A percentile compares a stretch with the other conserved stretches of the same genome.
Evolutionary conservation across 1,140 invertebrate species (phyloP).

Genomic region (Ips nitidus): DNA sequence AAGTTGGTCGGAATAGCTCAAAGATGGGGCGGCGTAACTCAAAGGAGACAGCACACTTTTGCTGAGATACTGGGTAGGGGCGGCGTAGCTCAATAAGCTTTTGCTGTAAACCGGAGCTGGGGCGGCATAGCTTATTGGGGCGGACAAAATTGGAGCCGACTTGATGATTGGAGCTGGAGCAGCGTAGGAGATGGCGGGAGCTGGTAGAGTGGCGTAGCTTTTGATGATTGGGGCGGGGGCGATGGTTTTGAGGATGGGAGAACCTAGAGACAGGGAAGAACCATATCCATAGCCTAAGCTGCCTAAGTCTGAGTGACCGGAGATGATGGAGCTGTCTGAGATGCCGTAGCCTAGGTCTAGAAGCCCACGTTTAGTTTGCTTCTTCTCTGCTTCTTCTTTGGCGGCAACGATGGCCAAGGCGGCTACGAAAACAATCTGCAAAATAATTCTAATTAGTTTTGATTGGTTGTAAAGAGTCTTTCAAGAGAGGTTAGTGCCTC

Average conservation of each 20-base stretch:
- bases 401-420: slow-evolving; percentile 14
- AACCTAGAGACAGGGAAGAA: not conserved
- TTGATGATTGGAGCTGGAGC: slow-evolving; percentile 23
- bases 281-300: not conserved
- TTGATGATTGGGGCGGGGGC: slow-evolving; percentile 11
- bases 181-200: not conserved
- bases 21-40: slow-evolving; percentile 10
- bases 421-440: slow-evolving; percentile 23
- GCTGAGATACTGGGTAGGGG: slow-evolving; percentile 14
- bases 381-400: slow-evolving; percentile 13
- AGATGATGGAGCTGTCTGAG: not conserved
- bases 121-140: slow-evolving; percentile 14
- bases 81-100: slow-evolving; percentile 2
- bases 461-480: not conserved
- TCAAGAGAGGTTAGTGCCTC: not conserved
- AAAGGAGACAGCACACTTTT: not conserved
- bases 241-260: not conserved
- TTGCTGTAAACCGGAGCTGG: not conserved
- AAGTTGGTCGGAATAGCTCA: slow-evolving; percentile 1
- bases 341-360: slow-evolving; percentile 16
- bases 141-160: not conserved
- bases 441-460: not conserved
- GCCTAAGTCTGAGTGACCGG: slow-evolving; percentile 2
- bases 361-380: slow-evolving; percentile 26
- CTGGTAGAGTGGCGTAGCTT: slow-evolving; percentile 1